These are phyloP conservation scores for Imbricaverruca yamaguchii DNA, from an alignment of 2,888 invertebrate species.

Conservation along the genomic window DNA sequence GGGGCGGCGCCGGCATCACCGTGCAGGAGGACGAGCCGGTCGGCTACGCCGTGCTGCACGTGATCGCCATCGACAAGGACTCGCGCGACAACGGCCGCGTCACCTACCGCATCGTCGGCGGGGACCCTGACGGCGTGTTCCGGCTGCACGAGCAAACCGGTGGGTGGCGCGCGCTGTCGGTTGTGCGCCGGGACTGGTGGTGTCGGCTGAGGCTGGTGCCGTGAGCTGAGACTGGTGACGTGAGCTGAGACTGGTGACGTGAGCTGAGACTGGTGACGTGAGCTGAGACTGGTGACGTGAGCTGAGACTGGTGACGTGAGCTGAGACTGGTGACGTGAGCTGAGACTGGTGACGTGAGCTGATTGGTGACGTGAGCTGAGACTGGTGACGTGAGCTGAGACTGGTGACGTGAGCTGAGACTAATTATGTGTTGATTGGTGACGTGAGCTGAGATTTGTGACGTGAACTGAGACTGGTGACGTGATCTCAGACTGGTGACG, in stretches of 20 bases:
- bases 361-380: too few species aligned
- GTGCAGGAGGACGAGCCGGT: constrained; percentile 55
- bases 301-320: not conserved
- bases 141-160: not conserved
- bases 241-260: not conserved
- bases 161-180: not conserved
- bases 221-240: too few species aligned
- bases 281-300: not conserved
- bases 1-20: constrained; percentile 50
- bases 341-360: not conserved
- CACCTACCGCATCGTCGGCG: constrained; percentile 56
- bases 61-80: constrained; percentile 79
- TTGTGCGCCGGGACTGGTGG: not conserved
- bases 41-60: constrained; percentile 55
- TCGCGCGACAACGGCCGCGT: constrained; percentile 78
- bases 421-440: too few species aligned
- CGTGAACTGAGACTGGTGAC: too few species aligned
- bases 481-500: too few species aligned
- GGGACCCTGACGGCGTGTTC: not conserved
- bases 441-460: too few species aligned
- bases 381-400: too few species aligned
- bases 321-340: not conserved
- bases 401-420: too few species aligned
- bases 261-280: not conserved
- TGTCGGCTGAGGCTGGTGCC: not conserved